Conservation (phyloP, 2,888 invertebrate species). For the Callinectes sapidus region DNA sequence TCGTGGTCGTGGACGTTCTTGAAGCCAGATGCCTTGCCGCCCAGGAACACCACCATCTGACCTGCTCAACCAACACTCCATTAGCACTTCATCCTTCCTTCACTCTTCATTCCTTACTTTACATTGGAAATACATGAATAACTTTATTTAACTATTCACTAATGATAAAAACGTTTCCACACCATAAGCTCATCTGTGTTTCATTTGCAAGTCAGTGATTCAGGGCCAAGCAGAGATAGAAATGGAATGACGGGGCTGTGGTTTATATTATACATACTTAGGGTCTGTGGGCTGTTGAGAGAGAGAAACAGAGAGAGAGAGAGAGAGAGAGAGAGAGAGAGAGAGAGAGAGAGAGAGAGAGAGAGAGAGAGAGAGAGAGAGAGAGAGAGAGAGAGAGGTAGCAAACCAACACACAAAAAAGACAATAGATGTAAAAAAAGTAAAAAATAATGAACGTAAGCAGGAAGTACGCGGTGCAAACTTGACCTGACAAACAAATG, state of each 20-base stretch:
- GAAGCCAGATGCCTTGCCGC: slow-evolving; percentile 81
- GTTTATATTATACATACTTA: neutral
- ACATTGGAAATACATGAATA: neutral
- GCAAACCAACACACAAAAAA: neutral
- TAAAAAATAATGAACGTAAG: neutral
- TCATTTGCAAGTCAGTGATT: too few species aligned
- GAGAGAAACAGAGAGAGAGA: neutral
- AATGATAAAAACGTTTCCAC: too few species aligned
- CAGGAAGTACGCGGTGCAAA: neutral
- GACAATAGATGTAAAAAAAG: neutral
- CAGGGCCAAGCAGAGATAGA: too few species aligned
- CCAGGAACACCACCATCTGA: slow-evolving; percentile 80
- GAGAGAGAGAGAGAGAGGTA: too few species aligned
- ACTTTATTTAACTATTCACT: neutral
- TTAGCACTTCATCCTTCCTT: neutral
- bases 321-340: slow-evolving; percentile 11
- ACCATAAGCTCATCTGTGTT: too few species aligned
- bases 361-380: neutral
- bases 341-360: slow-evolving; percentile 3
- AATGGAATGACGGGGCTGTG: neutral
- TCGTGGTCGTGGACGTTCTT: slow-evolving; percentile 79
- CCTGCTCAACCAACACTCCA: slow-evolving; percentile 76
- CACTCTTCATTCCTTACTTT: neutral
- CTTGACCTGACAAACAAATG: neutral
- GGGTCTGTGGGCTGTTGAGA: neutral